Percentiles rank a stretch among this genome's conserved stretches.
Evolutionary conservation across 2,888 invertebrate genomes (phyloP).

Genomic region (Diplazon laetatorius): DNA sequence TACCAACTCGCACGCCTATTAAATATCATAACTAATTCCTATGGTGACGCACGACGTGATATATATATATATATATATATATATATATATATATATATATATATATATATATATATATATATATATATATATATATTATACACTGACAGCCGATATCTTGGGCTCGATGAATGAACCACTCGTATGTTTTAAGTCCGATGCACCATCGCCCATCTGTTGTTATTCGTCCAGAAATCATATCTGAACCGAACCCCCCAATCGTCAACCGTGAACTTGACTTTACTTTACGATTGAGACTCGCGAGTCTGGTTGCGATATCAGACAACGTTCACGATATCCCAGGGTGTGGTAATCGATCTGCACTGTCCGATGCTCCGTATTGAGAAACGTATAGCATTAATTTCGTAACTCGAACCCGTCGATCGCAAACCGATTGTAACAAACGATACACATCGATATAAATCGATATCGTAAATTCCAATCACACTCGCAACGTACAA

Average conservation of each 20-base stretch:
- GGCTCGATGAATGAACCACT: constrained; percentile 55
- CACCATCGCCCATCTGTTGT: neutral
- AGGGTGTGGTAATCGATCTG: too few species aligned
- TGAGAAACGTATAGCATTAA: neutral
- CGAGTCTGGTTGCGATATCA: neutral
- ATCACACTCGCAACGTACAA: neutral
- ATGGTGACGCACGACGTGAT: neutral
- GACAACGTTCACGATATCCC: neutral
- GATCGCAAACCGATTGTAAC: too few species aligned
- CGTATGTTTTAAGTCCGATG: constrained; percentile 51
- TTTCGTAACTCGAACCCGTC: neutral
- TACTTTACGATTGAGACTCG: neutral
- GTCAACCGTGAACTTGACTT: neutral
- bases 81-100: too few species aligned
- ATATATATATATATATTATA: too few species aligned
- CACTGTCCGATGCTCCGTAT: too few species aligned
- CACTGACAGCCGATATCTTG: constrained; percentile 50
- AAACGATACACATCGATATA: too few species aligned
- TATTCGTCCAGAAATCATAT: constrained; percentile 42
- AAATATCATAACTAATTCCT: constrained; percentile 59
- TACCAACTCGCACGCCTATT: constrained; percentile 36
- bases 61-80: too few species aligned
- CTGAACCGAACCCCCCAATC: constrained; percentile 16
- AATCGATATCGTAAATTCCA: neutral
- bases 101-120: too few species aligned